A percentile compares a stretch with the other conserved stretches of the same genome.
These are phyloP conservation scores for Mythimna lalbum DNA, from an alignment of 2,888 invertebrate species.

Conservation along the genomic window DNA sequence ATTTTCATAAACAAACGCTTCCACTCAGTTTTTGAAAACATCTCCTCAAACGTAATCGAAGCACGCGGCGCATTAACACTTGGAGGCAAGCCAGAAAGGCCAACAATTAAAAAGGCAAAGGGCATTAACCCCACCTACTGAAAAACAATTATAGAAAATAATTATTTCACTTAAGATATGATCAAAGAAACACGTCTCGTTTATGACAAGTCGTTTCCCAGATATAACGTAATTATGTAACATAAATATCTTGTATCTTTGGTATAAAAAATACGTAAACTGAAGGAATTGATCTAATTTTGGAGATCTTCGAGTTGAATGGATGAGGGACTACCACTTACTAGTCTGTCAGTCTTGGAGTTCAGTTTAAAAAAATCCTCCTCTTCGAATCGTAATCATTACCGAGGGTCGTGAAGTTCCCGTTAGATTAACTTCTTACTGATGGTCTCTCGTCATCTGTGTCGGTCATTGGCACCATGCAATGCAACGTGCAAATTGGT, in stretches of 20 bases:
- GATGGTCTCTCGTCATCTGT: too few species aligned
- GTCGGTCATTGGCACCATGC: too few species aligned
- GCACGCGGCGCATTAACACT: constrained; percentile 52
- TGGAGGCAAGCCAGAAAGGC: constrained; percentile 55
- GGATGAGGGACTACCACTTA: not conserved
- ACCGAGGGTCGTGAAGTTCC: too few species aligned
- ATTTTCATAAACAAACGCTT: constrained; percentile 43
- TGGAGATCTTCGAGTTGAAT: constrained; percentile 6
- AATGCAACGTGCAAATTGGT: too few species aligned
- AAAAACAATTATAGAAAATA: constrained; percentile 48
- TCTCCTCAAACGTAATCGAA: constrained; percentile 28
- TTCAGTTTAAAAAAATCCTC: too few species aligned
- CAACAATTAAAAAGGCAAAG: constrained; percentile 61
- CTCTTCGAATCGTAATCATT: too few species aligned
- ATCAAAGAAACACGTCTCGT: constrained; percentile 35
- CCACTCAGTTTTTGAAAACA: constrained; percentile 45
- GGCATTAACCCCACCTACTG: constrained; percentile 51
- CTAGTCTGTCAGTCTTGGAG: constrained; percentile 12
- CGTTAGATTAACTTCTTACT: too few species aligned
- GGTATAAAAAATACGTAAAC: constrained; percentile 26
- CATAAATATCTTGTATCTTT: constrained; percentile 23
- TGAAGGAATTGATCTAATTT: constrained; percentile 24
- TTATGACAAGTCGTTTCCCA: constrained; percentile 31
- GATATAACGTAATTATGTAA: constrained; percentile 27
- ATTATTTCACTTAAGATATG: constrained; percentile 38